Percentiles rank a stretch among this genome's conserved stretches.
These are phyloP conservation scores for Oscheius sp. DNA, from an alignment of 1,140 invertebrate genomes.

Conservation along the genomic window DNA sequence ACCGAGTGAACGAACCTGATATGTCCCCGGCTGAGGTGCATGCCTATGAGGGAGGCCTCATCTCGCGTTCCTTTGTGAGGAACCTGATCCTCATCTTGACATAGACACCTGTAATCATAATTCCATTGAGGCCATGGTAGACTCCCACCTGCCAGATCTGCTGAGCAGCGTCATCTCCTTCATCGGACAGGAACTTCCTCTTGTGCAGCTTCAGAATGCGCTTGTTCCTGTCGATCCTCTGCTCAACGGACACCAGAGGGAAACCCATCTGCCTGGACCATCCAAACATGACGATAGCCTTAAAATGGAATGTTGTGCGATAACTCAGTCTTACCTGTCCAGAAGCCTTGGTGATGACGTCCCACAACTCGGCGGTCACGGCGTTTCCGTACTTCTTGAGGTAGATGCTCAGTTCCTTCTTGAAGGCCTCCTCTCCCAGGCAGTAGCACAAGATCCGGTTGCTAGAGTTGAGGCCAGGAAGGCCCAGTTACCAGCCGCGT, in stretches of 20 bases:
- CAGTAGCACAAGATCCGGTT: conserved; percentile 94
- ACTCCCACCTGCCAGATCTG: conserved; percentile 36
- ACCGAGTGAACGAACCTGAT: too few relatives aligned
- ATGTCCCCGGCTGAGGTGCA: too few relatives aligned
- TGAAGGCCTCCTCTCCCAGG: conserved; percentile 85
- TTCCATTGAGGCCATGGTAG: too few relatives aligned
- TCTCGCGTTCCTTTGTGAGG: too few relatives aligned
- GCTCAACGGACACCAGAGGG: conserved; percentile 68
- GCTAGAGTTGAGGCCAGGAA: conserved; percentile 70
- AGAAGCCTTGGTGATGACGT: conserved; percentile 80
- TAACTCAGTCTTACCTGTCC: conserved; percentile 67
- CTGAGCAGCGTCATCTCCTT: conserved; percentile 30
- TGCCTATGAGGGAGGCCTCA: too few relatives aligned
- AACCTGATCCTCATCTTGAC: too few relatives aligned
- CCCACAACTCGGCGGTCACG: conserved; percentile 90
- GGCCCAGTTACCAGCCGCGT: conserved; percentile 61
- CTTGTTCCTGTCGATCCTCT: conserved; percentile 63
- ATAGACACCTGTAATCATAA: too few relatives aligned
- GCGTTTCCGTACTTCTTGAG: conserved; percentile 84
- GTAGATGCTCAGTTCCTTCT: conserved; percentile 86
- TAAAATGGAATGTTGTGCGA: conserved; percentile 4
- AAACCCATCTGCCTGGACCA: conserved; percentile 93
- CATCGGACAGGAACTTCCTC: conserved; percentile 46
- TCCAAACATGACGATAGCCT: conserved; percentile 85
- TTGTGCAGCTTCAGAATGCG: conserved; percentile 70